A percentile compares a stretch with the other conserved stretches of the same genome.
phyloP scores from a whole-genome alignment of 2,113 vertebrate species.

The Clarias magur region DNA sequence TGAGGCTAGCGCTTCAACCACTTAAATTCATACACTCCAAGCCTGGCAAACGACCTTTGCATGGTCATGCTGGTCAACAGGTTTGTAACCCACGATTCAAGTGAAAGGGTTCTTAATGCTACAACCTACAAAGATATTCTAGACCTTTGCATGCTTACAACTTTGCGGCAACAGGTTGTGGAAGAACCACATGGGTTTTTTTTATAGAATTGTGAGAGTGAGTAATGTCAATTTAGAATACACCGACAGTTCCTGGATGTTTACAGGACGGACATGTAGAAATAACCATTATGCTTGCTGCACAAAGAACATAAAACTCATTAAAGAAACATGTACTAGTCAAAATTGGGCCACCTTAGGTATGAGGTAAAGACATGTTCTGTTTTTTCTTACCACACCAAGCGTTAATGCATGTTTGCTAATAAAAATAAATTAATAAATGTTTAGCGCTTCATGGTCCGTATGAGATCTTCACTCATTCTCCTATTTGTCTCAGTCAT shows the following conservation, averaged over 20 bases:
- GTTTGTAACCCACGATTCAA: background rate
- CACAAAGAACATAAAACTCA: background rate
- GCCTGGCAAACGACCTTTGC: background rate
- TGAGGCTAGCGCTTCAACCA: background rate
- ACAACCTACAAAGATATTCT: background rate
- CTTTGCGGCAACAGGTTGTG: background rate
- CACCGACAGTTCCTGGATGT: background rate
- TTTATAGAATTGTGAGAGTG: background rate
- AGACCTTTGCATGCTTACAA: background rate
- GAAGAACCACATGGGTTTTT: background rate
- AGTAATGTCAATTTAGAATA: background rate
- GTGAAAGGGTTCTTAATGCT: background rate
- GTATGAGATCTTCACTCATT: background rate
- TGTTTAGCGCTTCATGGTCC: background rate
- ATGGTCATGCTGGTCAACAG: background rate
- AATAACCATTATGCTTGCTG: background rate
- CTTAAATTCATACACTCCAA: background rate
- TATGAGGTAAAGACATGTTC: background rate
- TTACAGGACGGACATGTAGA: background rate
- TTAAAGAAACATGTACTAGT: background rate
- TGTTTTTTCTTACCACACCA: too few relatives aligned
- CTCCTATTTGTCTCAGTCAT: constrained; percentile 25
- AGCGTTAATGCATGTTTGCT: background rate
- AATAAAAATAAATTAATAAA: background rate
- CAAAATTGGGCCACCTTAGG: background rate